Conservation (phyloP, 2,888 invertebrate genomes). For the Pomacea canaliculata region DNA sequence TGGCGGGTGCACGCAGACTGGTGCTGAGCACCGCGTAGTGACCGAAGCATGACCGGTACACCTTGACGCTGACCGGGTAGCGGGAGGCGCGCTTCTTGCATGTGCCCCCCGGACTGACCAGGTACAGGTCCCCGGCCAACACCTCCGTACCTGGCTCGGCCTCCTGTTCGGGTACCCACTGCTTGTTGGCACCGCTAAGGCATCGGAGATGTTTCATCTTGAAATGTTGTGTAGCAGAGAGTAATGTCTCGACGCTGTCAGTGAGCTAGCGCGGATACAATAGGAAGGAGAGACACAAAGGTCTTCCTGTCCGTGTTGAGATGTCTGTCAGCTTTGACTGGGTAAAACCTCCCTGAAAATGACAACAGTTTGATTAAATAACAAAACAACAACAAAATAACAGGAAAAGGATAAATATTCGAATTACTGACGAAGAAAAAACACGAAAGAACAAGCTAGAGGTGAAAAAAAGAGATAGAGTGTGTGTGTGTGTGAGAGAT, state of each 20-base stretch:
- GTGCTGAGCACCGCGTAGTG: slow-evolving; percentile 28
- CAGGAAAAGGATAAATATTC: no score
- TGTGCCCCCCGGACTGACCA: background rate
- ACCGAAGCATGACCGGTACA: slow-evolving; percentile 29
- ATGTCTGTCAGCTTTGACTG: no score
- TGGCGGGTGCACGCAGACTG: slow-evolving; percentile 19
- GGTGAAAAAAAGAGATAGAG: no score
- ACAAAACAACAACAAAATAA: no score
- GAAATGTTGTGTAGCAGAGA: background rate
- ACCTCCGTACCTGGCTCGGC: slow-evolving; percentile 15
- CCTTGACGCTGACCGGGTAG: slow-evolving; percentile 30
- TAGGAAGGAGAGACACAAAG: no score
- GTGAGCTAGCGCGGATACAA: no score
- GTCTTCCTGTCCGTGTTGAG: no score
- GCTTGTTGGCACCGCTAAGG: slow-evolving; percentile 11
- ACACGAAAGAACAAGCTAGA: no score
- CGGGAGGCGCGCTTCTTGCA: slow-evolving; percentile 7
- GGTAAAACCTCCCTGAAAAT: no score
- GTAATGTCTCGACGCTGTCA: background rate
- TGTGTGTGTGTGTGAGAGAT: no score
- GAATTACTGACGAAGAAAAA: no score
- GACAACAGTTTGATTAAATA: no score
- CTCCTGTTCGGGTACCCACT: slow-evolving; percentile 15
- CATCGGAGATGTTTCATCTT: slow-evolving; percentile 12
- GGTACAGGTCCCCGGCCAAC: slow-evolving; percentile 22